Evolutionary conservation across 2,797 vertebrate species (phyloP).

Genomic region (Sitta carolinensis): DNA sequence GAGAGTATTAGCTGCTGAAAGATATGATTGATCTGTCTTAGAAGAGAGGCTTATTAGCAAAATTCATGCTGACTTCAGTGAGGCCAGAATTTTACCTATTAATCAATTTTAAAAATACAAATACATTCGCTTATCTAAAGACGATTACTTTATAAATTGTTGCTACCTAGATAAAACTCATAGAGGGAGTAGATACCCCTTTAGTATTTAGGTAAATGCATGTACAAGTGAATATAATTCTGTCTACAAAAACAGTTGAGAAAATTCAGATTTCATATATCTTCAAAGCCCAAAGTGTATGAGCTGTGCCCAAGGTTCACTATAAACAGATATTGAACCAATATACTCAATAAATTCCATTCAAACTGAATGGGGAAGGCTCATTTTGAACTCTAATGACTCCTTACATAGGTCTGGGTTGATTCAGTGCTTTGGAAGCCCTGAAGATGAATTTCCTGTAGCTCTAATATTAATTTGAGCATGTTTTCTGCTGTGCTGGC

Average conservation of each 20-base stretch:
- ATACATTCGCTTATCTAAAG: not conserved
- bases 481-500: not conserved
- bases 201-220: not conserved
- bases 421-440: not conserved
- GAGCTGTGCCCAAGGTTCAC: not conserved
- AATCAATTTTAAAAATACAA: not conserved
- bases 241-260: not conserved
- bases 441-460: not conserved
- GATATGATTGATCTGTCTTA: not conserved
- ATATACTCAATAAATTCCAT: not conserved
- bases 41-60: not conserved
- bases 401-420: not conserved
- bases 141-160: not conserved
- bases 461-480: not conserved
- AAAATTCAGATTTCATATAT: not conserved
- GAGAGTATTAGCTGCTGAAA: not conserved
- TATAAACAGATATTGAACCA: not conserved
- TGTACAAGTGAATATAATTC: not conserved
- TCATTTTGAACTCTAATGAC: not conserved
- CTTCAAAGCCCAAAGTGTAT: not conserved
- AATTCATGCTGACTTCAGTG: not conserved
- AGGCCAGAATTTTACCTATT: not conserved
- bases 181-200: not conserved
- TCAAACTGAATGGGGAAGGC: not conserved
- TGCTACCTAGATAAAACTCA: not conserved